A percentile compares a stretch with the other conserved stretches of the same genome.
These are phyloP conservation scores for Gerris buenoi DNA, from an alignment of 1,140 invertebrate genomes.

Conservation along the genomic window DNA sequence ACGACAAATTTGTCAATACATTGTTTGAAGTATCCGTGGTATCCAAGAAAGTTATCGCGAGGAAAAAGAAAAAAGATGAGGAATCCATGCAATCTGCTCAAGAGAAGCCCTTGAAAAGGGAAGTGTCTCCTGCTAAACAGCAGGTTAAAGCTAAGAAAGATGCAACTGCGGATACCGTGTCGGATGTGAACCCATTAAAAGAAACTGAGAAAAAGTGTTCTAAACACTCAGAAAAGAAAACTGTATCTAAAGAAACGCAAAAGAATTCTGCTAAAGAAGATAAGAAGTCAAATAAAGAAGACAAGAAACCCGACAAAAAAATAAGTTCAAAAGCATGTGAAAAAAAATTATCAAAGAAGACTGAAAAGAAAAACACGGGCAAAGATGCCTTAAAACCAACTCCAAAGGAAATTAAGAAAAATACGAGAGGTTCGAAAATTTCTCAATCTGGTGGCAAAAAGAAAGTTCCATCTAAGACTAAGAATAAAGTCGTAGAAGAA, in stretches of 20 bases:
- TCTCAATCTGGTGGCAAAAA: neutral
- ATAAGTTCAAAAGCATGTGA: neutral
- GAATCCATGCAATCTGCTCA: neutral
- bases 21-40: slow-evolving; percentile 12
- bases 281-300: slow-evolving; percentile 16
- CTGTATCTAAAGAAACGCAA: slow-evolving; percentile 4
- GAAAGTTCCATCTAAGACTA: neutral
- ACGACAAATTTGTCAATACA: slow-evolving; percentile 8
- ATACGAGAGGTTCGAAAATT: neutral
- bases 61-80: slow-evolving; percentile 13
- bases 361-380: slow-evolving; percentile 6
- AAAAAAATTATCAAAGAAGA: slow-evolving; percentile 2
- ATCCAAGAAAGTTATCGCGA: slow-evolving; percentile 7
- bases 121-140: slow-evolving; percentile 2
- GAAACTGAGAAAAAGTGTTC: neutral
- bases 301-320: slow-evolving; percentile 12
- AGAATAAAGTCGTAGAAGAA: neutral
- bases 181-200: slow-evolving; percentile 12
- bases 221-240: neutral
- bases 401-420: slow-evolving; percentile 9
- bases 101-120: slow-evolving; percentile 8
- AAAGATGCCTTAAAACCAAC: slow-evolving; percentile 7
- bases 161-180: neutral
- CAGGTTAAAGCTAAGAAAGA: slow-evolving; percentile 6
- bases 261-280: slow-evolving; percentile 10